These are phyloP conservation scores for Tanytarsus gracilentus DNA, from an alignment of 2,888 invertebrate genomes.

Conservation along the genomic window DNA sequence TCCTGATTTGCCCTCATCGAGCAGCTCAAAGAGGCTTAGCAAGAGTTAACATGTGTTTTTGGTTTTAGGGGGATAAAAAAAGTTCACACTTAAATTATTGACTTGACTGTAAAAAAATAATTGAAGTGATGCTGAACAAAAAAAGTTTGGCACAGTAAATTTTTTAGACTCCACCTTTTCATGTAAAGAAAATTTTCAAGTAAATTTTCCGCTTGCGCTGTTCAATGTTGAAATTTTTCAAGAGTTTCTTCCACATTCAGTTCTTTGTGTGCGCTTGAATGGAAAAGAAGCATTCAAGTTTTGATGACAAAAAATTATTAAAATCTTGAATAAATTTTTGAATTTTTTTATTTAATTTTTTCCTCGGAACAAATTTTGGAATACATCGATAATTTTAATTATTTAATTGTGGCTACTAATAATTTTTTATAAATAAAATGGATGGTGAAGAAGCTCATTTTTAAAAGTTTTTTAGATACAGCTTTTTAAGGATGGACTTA, in stretches of 20 bases:
- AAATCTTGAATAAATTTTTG: background rate
- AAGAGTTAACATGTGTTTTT: no score
- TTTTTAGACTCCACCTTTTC: constrained; percentile 26
- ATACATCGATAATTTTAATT: background rate
- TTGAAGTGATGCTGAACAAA: no score
- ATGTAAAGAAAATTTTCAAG: background rate
- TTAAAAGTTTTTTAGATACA: no score
- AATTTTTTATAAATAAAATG: no score
- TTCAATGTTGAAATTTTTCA: background rate
- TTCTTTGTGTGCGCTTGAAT: constrained; percentile 12
- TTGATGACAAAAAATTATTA: background rate
- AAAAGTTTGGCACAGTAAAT: no score
- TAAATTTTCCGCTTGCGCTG: constrained; percentile 15
- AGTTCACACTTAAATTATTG: background rate
- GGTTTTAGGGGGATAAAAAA: no score
- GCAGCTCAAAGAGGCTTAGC: no score
- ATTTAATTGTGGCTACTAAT: no score
- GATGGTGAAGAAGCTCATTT: no score
- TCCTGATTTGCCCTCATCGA: background rate
- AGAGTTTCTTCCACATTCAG: background rate
- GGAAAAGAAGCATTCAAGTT: constrained; percentile 7
- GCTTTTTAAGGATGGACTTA: no score
- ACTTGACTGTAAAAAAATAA: no score
- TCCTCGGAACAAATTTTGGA: background rate
- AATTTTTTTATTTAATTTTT: background rate